phyloP scores from a whole-genome alignment of 2,113 vertebrate species.

The Hippocampus abdominalis region DNA sequence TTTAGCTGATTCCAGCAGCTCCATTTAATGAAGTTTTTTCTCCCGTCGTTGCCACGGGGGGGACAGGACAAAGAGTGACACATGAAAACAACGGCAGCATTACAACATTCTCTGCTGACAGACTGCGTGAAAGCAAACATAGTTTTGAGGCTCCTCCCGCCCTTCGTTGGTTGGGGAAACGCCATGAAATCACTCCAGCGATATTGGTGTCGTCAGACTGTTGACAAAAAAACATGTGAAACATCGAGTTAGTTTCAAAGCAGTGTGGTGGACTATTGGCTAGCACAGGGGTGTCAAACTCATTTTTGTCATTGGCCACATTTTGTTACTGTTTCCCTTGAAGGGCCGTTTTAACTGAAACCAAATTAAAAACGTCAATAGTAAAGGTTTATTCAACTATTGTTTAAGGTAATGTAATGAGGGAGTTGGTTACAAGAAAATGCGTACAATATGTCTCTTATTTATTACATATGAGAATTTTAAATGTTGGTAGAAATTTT shows the following conservation, averaged over 20 bases:
- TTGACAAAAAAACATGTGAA: neutral
- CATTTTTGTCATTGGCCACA: too few species aligned
- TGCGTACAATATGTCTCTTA: too few species aligned
- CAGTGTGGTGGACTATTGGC: too few species aligned
- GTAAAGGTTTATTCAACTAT: too few species aligned
- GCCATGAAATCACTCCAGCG: constrained; percentile 13
- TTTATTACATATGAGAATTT: too few species aligned
- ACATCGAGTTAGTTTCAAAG: neutral
- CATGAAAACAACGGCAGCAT: neutral
- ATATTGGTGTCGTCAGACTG: neutral
- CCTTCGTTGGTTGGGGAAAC: neutral
- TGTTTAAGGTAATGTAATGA: too few species aligned
- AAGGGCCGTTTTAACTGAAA: too few species aligned
- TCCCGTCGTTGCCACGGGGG: neutral
- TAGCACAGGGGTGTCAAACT: too few species aligned
- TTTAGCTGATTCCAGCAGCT: constrained; percentile 10
- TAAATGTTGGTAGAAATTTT: too few species aligned
- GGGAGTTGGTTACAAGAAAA: too few species aligned
- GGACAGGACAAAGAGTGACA: neutral
- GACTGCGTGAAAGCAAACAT: neutral
- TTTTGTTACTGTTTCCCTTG: too few species aligned
- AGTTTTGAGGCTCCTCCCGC: neutral
- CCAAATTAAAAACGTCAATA: too few species aligned
- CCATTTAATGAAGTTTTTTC: neutral
- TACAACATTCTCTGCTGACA: neutral